Base-by-base conservation (phyloP, 2,888 invertebrate species). In the Beris chalybata region DNA sequence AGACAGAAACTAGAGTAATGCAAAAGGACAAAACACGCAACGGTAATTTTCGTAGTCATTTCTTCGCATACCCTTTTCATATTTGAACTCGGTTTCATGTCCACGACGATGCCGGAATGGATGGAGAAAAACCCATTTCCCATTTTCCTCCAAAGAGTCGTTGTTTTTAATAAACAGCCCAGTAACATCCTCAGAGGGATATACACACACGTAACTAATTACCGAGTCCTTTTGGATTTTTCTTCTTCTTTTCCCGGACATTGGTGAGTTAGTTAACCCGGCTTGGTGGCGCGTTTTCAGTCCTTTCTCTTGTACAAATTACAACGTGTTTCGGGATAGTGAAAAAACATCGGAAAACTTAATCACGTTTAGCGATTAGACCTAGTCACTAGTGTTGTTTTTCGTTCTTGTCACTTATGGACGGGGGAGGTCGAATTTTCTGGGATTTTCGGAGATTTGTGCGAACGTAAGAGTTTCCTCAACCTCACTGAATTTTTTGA, bases 131-230 rank as follows among this genome's bases (percentile, higher is more conserved):
- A 70, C 58, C 58, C 66, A 57, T 54, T 64, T 65, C 57, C 57
- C 68, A 64, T 64, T 64, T 64, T 53, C 64, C 66, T 68, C 66
- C 56, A 59, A 68, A 68, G 64, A 44, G 64, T 64, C 56, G 64
- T 54, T 68, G 66, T 68, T 68, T 68, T 66, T 68, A 68, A 68
- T 68, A 68, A 68, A 66, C 68, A 68, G 65, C 47, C 52, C 53
- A 63, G 56, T 22, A 58, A 9, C 5, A 38, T 38, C 38, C 30
- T 4, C 12, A 29, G n/a, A 31, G 12, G 30, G 22, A 61, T 13
- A 52, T 61, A 47, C 61, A 48, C 47, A 47, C 52, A 61, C 61
- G 61, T 61, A 61, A 52, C 61, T 61, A 61, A 61, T 61, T 61
- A 61, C 61, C 61, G 31, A 61, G 52, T 59, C 58, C 58, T 59